Base-by-base conservation (phyloP, 2,888 invertebrate species). In the Willowsia nigromaculata region DNA sequence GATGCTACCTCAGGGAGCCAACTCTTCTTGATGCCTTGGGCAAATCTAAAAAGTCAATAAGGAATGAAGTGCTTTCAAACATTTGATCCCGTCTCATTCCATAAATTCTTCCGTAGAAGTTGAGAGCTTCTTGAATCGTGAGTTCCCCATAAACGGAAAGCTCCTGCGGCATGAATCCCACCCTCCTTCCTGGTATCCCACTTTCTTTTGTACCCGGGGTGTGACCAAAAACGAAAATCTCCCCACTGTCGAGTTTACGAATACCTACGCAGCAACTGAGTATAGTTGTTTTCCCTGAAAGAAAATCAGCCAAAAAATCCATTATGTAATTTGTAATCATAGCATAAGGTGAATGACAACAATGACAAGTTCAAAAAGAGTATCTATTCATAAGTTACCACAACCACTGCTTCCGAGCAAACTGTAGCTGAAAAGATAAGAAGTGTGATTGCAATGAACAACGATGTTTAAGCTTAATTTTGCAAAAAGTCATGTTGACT, bases 101-200 rank as follows among this genome's bases (percentile, higher is more conserved):
- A 94, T 98, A 98, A 93, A 98, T 97, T 96, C 98, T 97, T 47
- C 98, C 98, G 94, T 98, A 98, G 94, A 98, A 98, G 96, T 97
- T 96, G 96, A 98, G 96, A 0, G 98, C 98, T 94, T 98, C 98
- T 92, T 96, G 96, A 93, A 98, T 98, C 47, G 98, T 97, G 94
- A 98, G 98, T 94, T 98, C 97, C 0, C 96, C 97, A 94, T 97
- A 98, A 0, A 98, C 95, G 0, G 97, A 97, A 89, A 97, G 97
- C 94, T 98, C 98, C 95, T 97, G 97, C 0, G 98, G 98, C 98
- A 99, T 99, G 94, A 98, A 99, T 80, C 98, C 99, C 11, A 99
- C 98, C 25, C 97, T 95, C 93, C 97, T 97, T 15, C 98, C 98
- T 0, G 98, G 98, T 13, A 98, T 97, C 9, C 97, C 97, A 1